Evolutionary conservation across 1,140 invertebrate genomes (phyloP).

Genomic region (Caenorhabditis tropicalis): DNA sequence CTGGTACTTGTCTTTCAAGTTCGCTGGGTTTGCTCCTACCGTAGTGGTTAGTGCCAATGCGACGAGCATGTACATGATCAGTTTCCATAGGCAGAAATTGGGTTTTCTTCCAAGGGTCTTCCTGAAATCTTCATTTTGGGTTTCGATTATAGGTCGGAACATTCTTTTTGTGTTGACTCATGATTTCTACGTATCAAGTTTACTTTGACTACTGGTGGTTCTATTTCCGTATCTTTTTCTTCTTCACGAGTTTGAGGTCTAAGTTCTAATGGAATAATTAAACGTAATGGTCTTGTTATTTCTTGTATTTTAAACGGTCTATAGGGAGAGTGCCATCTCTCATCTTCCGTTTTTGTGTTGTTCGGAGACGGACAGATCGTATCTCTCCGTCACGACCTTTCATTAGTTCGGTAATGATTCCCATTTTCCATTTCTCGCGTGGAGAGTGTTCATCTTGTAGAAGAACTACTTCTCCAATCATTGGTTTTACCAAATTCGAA

Average conservation of each 20-base stretch:
- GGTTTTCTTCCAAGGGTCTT: no score
- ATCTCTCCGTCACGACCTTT: conserved; percentile 23
- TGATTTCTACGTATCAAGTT: no score
- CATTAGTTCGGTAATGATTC: conserved; percentile 32
- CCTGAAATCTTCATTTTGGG: no score
- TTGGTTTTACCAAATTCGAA: neutral
- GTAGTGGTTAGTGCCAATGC: no score
- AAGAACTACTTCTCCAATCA: conserved; percentile 23
- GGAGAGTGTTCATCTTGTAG: conserved; percentile 14
- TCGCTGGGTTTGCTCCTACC: no score
- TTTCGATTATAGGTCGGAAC: no score
- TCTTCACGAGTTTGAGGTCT: neutral
- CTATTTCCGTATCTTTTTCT: neutral
- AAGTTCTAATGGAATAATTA: conserved; percentile 26
- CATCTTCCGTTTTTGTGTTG: neutral
- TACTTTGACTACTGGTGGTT: no score
- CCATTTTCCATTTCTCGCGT: conserved; percentile 46
- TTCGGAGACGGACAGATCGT: neutral
- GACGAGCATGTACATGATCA: no score
- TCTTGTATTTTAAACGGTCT: neutral
- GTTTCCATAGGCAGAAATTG: no score
- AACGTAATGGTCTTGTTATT: conserved; percentile 30
- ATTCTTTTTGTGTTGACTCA: no score
- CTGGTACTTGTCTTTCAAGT: no score
- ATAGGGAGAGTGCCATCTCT: neutral